A percentile compares a stretch with the other conserved stretches of the same genome.
phyloP scores from a whole-genome alignment of 2,113 vertebrate genomes.

The Corydoras sp. region DNA sequence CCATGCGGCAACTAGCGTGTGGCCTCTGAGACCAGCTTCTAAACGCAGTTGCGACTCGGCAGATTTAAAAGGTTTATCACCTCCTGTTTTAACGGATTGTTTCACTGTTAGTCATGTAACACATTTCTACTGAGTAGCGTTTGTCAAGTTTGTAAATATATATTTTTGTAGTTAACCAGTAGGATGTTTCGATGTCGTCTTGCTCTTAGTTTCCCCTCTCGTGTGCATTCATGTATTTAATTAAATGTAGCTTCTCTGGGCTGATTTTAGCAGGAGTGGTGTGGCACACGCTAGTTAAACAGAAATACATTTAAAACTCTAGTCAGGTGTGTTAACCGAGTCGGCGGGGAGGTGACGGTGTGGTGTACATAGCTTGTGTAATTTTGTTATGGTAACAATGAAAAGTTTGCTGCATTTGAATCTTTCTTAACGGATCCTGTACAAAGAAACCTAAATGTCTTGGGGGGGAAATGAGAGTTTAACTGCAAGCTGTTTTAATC shows the following conservation, averaged over 20 bases:
- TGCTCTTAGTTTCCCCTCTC: constrained; percentile 22
- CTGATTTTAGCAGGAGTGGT: constrained; percentile 36
- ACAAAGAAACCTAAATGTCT: constrained; percentile 64
- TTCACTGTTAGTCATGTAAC: constrained; percentile 37
- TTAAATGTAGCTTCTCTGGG: constrained; percentile 22
- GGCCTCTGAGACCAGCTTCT: too few relatives aligned
- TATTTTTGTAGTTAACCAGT: constrained; percentile 33
- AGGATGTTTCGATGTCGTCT: constrained; percentile 27
- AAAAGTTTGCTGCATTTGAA: constrained; percentile 49
- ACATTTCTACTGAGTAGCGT: constrained; percentile 36
- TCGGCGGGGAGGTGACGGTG: constrained; percentile 40
- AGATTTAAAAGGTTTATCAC: constrained; percentile 4
- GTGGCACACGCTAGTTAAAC: constrained; percentile 35
- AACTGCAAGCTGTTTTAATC: constrained; percentile 48
- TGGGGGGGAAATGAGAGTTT: constrained; percentile 54
- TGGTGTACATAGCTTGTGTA: constrained; percentile 68
- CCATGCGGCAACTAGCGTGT: too few relatives aligned
- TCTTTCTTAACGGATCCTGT: constrained; percentile 66
- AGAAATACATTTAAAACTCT: constrained; percentile 44
- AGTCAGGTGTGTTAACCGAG: constrained; percentile 48
- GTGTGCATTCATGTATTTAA: constrained; percentile 30
- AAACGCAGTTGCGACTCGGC: too few relatives aligned
- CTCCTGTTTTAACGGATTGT: constrained; percentile 32
- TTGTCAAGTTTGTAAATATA: constrained; percentile 35
- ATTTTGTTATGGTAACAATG: constrained; percentile 61